phyloP scores from a whole-genome alignment of 2,797 vertebrate genomes.

The Hypotaenidia okinawae region DNA sequence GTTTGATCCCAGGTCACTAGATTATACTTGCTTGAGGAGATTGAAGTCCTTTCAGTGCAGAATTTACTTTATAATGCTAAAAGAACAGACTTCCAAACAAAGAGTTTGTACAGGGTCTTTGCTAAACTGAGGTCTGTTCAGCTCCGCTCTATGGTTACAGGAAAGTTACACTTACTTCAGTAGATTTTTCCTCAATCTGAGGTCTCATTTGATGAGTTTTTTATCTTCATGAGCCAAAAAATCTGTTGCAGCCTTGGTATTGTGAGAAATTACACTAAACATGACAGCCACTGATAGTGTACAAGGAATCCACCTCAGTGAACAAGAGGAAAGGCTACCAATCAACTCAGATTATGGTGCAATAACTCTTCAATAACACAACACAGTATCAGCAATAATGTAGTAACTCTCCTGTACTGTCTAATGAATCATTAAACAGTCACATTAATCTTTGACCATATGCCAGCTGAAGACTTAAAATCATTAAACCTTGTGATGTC shows the following conservation, averaged over 20 bases:
- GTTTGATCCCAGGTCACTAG: not conserved
- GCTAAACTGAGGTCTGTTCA: not conserved
- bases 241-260: not conserved
- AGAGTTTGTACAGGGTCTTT: not conserved
- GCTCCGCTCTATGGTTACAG: accelerated
- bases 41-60: not conserved
- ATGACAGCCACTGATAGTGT: not conserved
- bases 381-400: not conserved
- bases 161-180: not conserved
- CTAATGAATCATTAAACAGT: not conserved
- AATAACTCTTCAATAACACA: not conserved
- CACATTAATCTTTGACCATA: not conserved
- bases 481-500: not conserved
- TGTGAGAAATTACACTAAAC: not conserved
- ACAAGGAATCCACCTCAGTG: not conserved
- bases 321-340: not conserved
- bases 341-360: not conserved
- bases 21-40: not conserved
- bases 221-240: not conserved
- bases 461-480: not conserved
- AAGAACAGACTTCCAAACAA: not conserved
- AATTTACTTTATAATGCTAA: not conserved
- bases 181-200: not conserved
- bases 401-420: not conserved
- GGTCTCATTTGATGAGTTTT: not conserved